phyloP scores from a whole-genome alignment of 2,797 vertebrate genomes.

The Anolis apletophallus region DNA sequence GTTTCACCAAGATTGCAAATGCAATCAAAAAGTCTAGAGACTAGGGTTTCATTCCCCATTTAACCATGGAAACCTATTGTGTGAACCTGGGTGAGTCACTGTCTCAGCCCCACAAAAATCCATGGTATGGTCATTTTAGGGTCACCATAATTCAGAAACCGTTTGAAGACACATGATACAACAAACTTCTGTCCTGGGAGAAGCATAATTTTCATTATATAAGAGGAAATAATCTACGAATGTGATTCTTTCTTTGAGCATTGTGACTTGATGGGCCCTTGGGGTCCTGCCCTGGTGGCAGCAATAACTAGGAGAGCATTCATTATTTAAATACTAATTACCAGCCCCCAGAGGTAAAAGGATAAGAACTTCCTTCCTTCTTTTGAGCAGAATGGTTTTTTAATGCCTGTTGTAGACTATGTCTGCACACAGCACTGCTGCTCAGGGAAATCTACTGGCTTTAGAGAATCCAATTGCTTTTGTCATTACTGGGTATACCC shows the following conservation, averaged over 20 bases:
- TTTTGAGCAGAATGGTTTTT: not conserved
- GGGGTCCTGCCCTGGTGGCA: not conserved
- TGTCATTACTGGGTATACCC: no score
- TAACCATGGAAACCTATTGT: no score
- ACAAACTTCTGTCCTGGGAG: not conserved
- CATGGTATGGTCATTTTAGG: no score
- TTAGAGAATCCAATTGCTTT: no score
- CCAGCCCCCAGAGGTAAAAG: not conserved
- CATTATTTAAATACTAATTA: not conserved
- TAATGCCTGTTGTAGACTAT: not conserved
- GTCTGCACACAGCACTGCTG: not conserved
- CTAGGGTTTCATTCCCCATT: no score
- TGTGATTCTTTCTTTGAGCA: constrained; percentile 5
- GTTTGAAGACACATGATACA: no score
- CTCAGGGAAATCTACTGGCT: not conserved
- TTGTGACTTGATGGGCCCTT: not conserved
- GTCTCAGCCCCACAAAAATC: no score
- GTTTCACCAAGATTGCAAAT: not conserved
- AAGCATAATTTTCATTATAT: not conserved
- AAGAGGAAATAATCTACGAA: constrained; percentile 5
- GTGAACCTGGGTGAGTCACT: no score
- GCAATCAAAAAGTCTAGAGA: not conserved
- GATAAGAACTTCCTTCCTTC: constrained; percentile 6
- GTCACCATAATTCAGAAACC: no score
- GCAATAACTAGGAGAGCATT: not conserved